These are phyloP conservation scores for Dicyrtoma fusca DNA, from an alignment of 2,888 invertebrate genomes.

Conservation along the genomic window DNA sequence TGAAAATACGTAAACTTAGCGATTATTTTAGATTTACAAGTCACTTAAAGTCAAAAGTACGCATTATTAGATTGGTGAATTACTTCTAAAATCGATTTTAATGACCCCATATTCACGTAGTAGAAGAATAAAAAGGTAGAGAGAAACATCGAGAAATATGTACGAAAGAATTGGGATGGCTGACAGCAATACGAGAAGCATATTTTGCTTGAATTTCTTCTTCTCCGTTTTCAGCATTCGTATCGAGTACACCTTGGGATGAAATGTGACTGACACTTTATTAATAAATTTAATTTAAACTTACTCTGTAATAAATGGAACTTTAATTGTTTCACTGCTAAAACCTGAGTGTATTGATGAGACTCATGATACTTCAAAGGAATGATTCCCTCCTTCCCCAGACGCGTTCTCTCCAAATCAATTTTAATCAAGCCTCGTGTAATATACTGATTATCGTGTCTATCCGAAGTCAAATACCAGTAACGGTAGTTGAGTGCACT, in stretches of 20 bases:
- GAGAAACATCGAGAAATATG: conserved; percentile 74
- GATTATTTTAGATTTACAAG: too few species aligned
- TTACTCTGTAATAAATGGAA: too few species aligned
- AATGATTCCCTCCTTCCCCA: conserved; percentile 59
- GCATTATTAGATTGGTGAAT: too few species aligned
- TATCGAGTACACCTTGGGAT: conserved; percentile 63
- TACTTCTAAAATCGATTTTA: conserved; percentile 57
- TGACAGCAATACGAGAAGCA: conserved; percentile 67
- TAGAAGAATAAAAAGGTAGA: conserved; percentile 74
- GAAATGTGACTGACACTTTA: background rate
- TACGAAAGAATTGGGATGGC: conserved; percentile 74
- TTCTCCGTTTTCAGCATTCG: conserved; percentile 67
- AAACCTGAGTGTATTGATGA: conserved; percentile 58
- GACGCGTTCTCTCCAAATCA: conserved; percentile 58
- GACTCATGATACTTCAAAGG: conserved; percentile 59
- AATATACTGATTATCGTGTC: conserved; percentile 60
- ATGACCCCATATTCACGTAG: conserved; percentile 62
- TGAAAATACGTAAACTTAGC: conserved; percentile 57
- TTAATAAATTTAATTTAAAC: too few species aligned
- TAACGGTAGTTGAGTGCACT: conserved; percentile 47
- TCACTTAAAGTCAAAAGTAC: too few species aligned
- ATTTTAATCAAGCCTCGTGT: conserved; percentile 58
- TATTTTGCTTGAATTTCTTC: conserved; percentile 64
- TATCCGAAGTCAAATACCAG: conserved; percentile 46
- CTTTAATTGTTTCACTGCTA: too few species aligned